Base-by-base conservation (phyloP, 2,797 vertebrate genomes). In the Urophycis tenuis region DNA sequence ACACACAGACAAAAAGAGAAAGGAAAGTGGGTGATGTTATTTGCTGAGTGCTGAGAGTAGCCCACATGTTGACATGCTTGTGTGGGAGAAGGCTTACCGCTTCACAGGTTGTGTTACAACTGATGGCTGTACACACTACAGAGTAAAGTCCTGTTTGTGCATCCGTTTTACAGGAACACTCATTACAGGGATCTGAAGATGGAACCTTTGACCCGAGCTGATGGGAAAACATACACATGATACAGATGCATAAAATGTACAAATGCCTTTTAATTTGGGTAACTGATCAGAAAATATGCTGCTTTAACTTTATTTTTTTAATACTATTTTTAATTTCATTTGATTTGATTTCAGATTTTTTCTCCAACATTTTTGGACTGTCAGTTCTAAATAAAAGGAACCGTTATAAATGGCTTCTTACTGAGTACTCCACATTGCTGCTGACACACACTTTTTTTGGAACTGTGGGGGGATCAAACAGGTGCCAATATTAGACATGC, bases 361-460 rank as follows among this genome's bases (percentile, higher is more conserved):
- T 41, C 12, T 72, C 11, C 15, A 3, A 5, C 19, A 36, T 29
- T 11, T 22, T 19, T 25, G 8, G 33, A 9, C 19, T 39, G 70
- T 33, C 32, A 33, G 53, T 17, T 39, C 32, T 2, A 29, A 1
- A 75, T 9, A 67, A 67, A 29, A 67, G 45, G 11, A 22, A 2
- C 15, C 14, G 7, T 49, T 2, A 53, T 53, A 19, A 22, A 60
- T 64, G 34, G 36, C 29, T 73, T 1, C 88, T 92, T 85, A 95
- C 95, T 93, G 7, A 32, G 78, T 89, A 93, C 29, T 87, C 80
- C 3, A 78, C 91, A 75, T 77, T 84, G 17, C 93, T 77, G 49
- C 92, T 75, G 73, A 94, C 78, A 82, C 95, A 96, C 25, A 89
- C 85, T 30, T 72, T 70, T 85, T 90, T 89, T 77, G 69, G 87